Conservation (phyloP, 92 coral and sea anemone species). For the Epizoanthus ramosus region DNA sequence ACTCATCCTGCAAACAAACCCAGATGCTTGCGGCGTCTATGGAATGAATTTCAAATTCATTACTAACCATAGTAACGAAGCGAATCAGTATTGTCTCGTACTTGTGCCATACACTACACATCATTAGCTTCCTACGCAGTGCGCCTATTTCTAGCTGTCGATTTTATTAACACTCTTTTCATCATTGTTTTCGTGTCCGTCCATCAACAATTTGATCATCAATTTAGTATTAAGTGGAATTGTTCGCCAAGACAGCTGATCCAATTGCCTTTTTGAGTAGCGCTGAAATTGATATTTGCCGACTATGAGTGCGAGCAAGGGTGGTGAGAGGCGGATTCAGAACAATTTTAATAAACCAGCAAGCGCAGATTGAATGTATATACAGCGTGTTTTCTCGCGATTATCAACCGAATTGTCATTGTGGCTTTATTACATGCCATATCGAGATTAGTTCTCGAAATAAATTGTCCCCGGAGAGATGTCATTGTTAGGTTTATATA, state of each 20-base stretch:
- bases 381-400: too few relatives aligned
- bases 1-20: slow-evolving; percentile 7
- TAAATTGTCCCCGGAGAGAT: slow-evolving; percentile 1
- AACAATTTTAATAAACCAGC: not conserved
- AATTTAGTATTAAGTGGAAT: slow-evolving; percentile 30
- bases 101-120: too few relatives aligned
- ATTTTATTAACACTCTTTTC: slow-evolving; percentile 37
- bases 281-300: slow-evolving; percentile 3
- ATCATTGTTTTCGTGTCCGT: slow-evolving; percentile 24
- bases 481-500: not conserved
- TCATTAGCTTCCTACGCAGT: slow-evolving; percentile 21
- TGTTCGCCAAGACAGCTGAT: slow-evolving; percentile 24
- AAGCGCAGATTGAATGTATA: too few relatives aligned
- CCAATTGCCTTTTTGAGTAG: slow-evolving; percentile 14
- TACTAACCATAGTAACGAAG: slow-evolving; percentile 24
- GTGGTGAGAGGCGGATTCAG: not conserved
- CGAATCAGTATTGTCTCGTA: too few relatives aligned
- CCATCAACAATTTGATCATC: slow-evolving; percentile 41
- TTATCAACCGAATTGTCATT: not conserved
- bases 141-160: slow-evolving; percentile 17
- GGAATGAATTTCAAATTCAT: slow-evolving; percentile 34
- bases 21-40: slow-evolving; percentile 32
- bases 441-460: not conserved
- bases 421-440: not conserved
- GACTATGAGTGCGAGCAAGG: not conserved